Base-by-base conservation (phyloP, 2,888 invertebrate genomes). In the Zaprionus bogoriensis region DNA sequence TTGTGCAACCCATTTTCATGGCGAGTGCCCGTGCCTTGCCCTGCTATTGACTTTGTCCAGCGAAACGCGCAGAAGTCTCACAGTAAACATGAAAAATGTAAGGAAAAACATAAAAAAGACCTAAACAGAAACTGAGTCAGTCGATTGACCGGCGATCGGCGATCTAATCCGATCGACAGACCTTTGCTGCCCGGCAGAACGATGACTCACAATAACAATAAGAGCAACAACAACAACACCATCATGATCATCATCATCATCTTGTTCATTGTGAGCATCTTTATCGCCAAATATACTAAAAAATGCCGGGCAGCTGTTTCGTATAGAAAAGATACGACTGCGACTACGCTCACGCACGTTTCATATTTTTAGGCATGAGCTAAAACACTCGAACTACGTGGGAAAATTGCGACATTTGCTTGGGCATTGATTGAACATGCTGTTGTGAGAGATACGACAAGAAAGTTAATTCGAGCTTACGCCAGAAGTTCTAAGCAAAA, bases 331-430 rank as follows among this genome's bases (percentile, higher is more conserved):
- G 77, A 64, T 77, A 64, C 55, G 20, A 52, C 39, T 77, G 62
- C 55, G 20, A 52, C 39, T 50, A 48, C 32, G 48, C 81, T 65
- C 65, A 55, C 42, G 62, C 72, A 47, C 36, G 14, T 53, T 45
- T 45, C 38, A 46, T 87, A 85, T 87, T 81, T 87, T 78, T 84
- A 77, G 81, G 57, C 50, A 66, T 81, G 85, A 87, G 62, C 77
- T 52, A 62, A 67, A 68, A 27, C 30, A 19, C 14, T 42, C 47
- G 45, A 67, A 68, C 39, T 28, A 39, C 23, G 41, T 14, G 6
- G 19, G 4, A 32, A 36, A 23, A 30, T 59, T 17, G 39, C 42
- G 38, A 60, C 42, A 48, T 22, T 23, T 41, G 55, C 54, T 28
- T 45, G n/a, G 45, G 42, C 61, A 63, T 67, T 67, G 61, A 74